phyloP scores from a whole-genome alignment of 2,797 vertebrate genomes.

The Helostoma temminkii region DNA sequence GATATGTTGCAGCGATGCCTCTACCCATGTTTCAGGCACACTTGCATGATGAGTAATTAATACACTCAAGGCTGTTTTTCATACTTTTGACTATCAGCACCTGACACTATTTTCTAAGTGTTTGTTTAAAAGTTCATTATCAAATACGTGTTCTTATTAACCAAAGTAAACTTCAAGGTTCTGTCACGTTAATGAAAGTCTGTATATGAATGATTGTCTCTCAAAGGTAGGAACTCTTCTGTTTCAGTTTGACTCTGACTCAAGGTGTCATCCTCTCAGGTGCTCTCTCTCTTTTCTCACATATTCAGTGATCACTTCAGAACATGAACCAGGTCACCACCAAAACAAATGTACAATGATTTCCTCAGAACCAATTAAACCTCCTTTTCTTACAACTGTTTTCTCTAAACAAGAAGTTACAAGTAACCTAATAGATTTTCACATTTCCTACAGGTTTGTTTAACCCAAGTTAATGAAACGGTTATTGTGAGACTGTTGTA shows the following conservation, averaged over 20 bases:
- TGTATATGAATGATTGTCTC: conserved; percentile 32
- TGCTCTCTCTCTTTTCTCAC: conserved; percentile 59
- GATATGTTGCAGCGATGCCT: conserved; percentile 58
- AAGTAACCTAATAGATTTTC: conserved; percentile 42
- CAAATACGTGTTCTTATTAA: conserved; percentile 60
- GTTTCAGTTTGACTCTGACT: conserved; percentile 33
- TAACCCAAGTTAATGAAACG: conserved; percentile 12
- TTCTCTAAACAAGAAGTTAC: conserved; percentile 50
- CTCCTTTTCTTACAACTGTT: conserved; percentile 76
- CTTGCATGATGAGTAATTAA: conserved; percentile 70
- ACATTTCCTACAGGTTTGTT: conserved; percentile 59
- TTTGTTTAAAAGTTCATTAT: conserved; percentile 69
- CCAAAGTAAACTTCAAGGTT: conserved; percentile 72
- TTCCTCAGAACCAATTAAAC: conserved; percentile 63
- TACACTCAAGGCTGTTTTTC: conserved; percentile 52
- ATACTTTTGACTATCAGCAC: conserved; percentile 50
- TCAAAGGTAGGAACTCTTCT: conserved; percentile 1
- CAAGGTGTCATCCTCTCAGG: conserved; percentile 68
- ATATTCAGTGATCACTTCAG: conserved; percentile 41
- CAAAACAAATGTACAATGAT: conserved; percentile 25
- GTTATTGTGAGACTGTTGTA: conserved; percentile 32
- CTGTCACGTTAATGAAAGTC: conserved; percentile 41
- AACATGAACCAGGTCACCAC: conserved; percentile 50
- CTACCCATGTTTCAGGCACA: conserved; percentile 65
- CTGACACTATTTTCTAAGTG: conserved; percentile 58